Conservation (phyloP, 2,888 invertebrate species). For the Drosophila peninsularis region DNA sequence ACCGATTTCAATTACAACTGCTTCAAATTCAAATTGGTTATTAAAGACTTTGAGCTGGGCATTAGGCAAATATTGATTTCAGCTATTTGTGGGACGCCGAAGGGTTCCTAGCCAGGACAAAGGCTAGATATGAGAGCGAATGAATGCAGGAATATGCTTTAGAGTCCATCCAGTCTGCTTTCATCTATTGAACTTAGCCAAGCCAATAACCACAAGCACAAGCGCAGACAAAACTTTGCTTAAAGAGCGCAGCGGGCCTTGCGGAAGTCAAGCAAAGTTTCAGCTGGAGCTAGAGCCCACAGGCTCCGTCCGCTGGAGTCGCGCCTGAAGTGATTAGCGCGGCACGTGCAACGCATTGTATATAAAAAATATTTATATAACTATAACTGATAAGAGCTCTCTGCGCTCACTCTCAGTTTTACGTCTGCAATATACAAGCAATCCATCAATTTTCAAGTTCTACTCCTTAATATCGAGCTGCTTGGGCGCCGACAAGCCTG, state of each 20-base stretch:
- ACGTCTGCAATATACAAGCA: background rate
- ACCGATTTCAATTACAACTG: background rate
- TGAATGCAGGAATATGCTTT: too few relatives aligned
- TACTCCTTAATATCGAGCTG: background rate
- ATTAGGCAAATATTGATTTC: background rate
- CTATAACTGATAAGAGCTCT: background rate
- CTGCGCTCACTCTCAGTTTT: background rate
- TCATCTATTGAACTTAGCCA: too few relatives aligned
- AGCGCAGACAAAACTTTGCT: background rate
- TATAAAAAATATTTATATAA: background rate
- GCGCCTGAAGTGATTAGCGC: background rate
- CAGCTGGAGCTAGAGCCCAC: background rate
- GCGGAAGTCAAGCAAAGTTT: background rate
- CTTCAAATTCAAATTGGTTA: background rate
- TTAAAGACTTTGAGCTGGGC: background rate
- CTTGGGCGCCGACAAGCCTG: too few relatives aligned
- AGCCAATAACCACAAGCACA: too few relatives aligned
- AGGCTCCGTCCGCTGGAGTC: background rate
- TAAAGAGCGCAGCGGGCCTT: background rate
- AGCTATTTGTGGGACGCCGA: background rate
- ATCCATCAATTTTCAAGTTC: slow-evolving; percentile 11
- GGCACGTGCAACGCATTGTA: background rate
- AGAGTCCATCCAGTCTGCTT: too few relatives aligned
- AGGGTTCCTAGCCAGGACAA: too few relatives aligned
- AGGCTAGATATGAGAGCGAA: too few relatives aligned